These are phyloP conservation scores for Aporophyla lueneburgensis DNA, from an alignment of 2,888 invertebrate genomes.

Conservation along the genomic window DNA sequence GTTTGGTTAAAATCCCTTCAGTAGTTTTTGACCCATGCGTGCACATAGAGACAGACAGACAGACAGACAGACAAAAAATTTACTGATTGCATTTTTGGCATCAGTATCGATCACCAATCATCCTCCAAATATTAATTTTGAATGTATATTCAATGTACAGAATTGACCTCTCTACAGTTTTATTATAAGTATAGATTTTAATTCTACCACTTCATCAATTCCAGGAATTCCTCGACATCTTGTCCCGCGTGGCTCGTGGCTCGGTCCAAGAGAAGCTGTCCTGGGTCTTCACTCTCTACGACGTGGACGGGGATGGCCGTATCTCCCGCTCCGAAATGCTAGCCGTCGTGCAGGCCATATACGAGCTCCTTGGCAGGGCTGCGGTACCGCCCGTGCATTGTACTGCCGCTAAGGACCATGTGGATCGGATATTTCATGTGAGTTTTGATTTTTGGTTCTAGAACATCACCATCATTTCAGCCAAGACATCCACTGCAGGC, in stretches of 20 bases:
- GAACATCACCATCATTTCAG: too few relatives aligned
- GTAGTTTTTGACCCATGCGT: too few relatives aligned
- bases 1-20: too few relatives aligned
- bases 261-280: conserved; percentile 96
- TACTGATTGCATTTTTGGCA: too few relatives aligned
- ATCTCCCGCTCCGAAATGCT: conserved; percentile 96
- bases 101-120: too few relatives aligned
- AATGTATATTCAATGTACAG: too few relatives aligned
- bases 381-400: conserved; percentile 94
- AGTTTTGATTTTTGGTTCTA: conserved; percentile 72
- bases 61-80: too few relatives aligned
- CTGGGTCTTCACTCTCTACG: conserved; percentile 97
- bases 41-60: too few relatives aligned
- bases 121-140: too few relatives aligned
- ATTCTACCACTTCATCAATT: background rate
- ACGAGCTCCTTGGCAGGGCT: conserved; percentile 96
- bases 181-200: too few relatives aligned
- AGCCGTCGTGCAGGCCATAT: conserved; percentile 95
- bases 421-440: conserved; percentile 96
- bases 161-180: too few relatives aligned
- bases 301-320: conserved; percentile 96
- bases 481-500: too few relatives aligned
- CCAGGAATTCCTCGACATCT: conserved; percentile 96
- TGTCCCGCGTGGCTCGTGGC: conserved; percentile 96
- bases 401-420: conserved; percentile 95